Evolutionary conservation across 2,797 vertebrate species (phyloP), one percentile per base, ranked within the genome.

Genomic region (Sebastes variabilis): DNA sequence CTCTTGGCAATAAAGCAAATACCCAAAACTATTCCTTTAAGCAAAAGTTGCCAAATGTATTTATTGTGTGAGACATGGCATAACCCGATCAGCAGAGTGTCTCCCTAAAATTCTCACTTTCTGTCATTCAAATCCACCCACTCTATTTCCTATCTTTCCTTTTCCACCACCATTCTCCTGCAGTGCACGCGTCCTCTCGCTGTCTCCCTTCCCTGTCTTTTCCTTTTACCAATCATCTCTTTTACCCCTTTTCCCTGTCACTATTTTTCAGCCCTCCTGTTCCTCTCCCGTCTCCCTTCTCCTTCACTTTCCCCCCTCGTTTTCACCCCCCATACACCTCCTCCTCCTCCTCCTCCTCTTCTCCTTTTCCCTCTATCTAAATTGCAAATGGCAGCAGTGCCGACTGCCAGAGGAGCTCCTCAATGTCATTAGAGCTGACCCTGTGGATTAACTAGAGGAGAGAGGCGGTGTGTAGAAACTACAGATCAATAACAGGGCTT

Each of bases 391-490:
- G 89, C 73, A 91, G 87, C 80, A 80, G 82, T 81, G 85, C 82
- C 27, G 83, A 91, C 87, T 93, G 92, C 91, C 90, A 91, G 88
- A 83, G 82, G 89, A 93, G 90, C 93, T 93, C 88, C 89, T 93
- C 92, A 93, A 91, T 93, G 92, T 93, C 91, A 93, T 93, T 92
- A 94, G 88, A 91, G 88, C 87, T 92, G 92, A 93, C 92, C 92
- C 88, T 88, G 92, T 91, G 90, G 94, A 95, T 92, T 93, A 94
- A 92, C 86, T 76, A 81, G 82, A 84, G 79, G 82, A 87, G 88
- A 77, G 88, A 89, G 90, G 83, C 77, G 69, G 80, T 91, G 90
- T 88, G 88, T 84, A 91, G 92, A 90, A 92, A 88, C 83, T 90
- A 85, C 88, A 88, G 92, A 94, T 95, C 94, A 88, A 94, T 95